Percentiles rank a stretch among this genome's conserved stretches.
These are phyloP conservation scores for Pygoscelis adeliae DNA, from an alignment of 2,113 vertebrate species.

Conservation along the genomic window DNA sequence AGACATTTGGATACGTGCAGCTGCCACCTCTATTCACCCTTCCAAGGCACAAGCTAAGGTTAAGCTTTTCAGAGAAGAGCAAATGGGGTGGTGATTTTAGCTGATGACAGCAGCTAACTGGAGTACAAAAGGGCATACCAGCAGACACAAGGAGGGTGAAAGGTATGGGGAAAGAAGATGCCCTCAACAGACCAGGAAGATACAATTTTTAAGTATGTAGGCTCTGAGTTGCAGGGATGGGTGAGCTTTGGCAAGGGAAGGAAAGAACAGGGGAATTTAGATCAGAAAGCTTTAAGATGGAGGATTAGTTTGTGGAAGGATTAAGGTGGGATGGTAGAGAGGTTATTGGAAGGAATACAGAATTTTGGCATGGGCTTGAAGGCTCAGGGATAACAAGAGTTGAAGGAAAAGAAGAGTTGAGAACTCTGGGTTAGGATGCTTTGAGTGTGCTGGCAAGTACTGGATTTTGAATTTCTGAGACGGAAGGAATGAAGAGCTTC, in stretches of 20 bases:
- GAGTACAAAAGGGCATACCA: neutral
- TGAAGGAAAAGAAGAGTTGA: neutral
- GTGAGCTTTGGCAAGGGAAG: neutral
- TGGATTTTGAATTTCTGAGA: neutral
- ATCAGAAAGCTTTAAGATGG: neutral
- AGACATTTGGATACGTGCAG: neutral
- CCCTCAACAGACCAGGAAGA: neutral
- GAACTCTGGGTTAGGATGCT: neutral
- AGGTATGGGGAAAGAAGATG: neutral
- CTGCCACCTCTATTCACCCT: neutral
- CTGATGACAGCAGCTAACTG: neutral
- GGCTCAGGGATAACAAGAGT: neutral
- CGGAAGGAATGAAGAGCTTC: neutral
- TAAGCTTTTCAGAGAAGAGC: neutral
- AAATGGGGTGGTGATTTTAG: neutral
- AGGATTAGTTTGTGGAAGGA: neutral
- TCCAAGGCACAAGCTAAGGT: neutral
- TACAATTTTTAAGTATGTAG: neutral
- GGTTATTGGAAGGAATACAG: neutral
- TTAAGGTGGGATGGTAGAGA: neutral
- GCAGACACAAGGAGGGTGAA: neutral
- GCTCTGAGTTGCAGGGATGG: neutral
- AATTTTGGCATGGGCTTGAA: neutral
- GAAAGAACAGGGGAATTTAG: neutral
- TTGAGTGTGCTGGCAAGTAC: neutral